These are phyloP conservation scores for Notarius quadriscutis DNA, from an alignment of 2,113 vertebrate genomes.

Conservation along the genomic window DNA sequence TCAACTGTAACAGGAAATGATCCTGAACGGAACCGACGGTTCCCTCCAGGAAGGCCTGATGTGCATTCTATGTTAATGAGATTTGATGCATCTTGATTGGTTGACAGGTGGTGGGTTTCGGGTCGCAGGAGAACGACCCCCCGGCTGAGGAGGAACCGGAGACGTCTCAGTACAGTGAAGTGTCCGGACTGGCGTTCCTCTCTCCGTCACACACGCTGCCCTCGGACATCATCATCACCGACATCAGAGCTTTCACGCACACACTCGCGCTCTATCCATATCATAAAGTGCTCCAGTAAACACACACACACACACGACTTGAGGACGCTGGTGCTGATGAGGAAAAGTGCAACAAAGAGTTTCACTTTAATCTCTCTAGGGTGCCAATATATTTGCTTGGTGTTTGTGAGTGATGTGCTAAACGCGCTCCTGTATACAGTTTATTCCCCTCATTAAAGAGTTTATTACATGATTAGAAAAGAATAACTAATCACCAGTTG, in stretches of 20 bases:
- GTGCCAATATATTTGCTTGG: background rate
- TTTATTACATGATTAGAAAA: background rate
- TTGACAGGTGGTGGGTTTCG: constrained; percentile 88
- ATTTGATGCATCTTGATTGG: background rate
- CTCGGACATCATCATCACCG: constrained; percentile 74
- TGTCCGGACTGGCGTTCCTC: constrained; percentile 82
- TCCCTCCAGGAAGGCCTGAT: background rate
- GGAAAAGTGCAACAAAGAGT: background rate
- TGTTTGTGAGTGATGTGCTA: background rate
- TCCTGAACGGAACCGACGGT: background rate
- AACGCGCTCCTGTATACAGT: background rate
- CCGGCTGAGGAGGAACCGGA: constrained; percentile 42
- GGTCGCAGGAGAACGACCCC: constrained; percentile 78
- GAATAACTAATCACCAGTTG: no score
- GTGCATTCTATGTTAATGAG: background rate
- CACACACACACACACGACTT: constrained; percentile 9
- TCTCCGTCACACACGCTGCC: constrained; percentile 70
- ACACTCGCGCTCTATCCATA: constrained; percentile 85
- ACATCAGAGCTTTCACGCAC: constrained; percentile 89
- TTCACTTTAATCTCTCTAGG: background rate
- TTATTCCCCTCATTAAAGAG: background rate
- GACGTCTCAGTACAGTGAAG: constrained; percentile 76
- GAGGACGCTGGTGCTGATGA: background rate
- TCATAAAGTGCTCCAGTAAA: constrained; percentile 91
- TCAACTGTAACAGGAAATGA: background rate